A percentile compares a stretch with the other conserved stretches of the same genome.
Conservation (phyloP, 2,888 invertebrate genomes). For the Drosophila putrida region DNA sequence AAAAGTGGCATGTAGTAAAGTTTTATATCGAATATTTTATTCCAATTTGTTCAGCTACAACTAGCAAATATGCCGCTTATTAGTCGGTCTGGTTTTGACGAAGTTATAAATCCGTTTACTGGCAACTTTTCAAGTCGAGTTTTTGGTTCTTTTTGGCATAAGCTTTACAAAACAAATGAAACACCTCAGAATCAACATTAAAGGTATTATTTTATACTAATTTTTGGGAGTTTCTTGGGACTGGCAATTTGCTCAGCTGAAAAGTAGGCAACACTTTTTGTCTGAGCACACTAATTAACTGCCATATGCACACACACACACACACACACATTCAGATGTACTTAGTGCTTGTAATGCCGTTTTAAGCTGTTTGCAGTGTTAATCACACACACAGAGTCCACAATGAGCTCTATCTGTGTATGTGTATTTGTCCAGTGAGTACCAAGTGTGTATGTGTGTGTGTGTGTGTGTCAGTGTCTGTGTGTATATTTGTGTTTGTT, state of each 20-base stretch:
- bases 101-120: too few relatives aligned
- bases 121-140: too few relatives aligned
- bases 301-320: conserved; percentile 4
- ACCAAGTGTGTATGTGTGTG: conserved; percentile 10
- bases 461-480: not conserved
- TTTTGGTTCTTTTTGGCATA: too few relatives aligned
- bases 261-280: conserved; percentile 28
- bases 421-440: not conserved
- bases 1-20: too few relatives aligned
- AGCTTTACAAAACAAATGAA: too few relatives aligned
- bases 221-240: not conserved
- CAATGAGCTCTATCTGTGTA: not conserved
- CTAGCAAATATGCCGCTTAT: too few relatives aligned
- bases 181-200: too few relatives aligned
- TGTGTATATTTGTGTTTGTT: conserved; percentile 31
- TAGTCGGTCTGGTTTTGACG: too few relatives aligned
- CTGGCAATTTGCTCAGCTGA: conserved; percentile 1
- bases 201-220: too few relatives aligned
- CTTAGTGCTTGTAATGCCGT: conserved; percentile 55
- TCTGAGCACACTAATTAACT: conserved; percentile 4
- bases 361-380: conserved; percentile 70
- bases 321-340: not conserved
- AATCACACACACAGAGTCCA: conserved; percentile 26
- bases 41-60: too few relatives aligned
- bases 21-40: too few relatives aligned